Evolutionary conservation across 2,888 invertebrate genomes (phyloP).

Genomic region (Andrena marginata): DNA sequence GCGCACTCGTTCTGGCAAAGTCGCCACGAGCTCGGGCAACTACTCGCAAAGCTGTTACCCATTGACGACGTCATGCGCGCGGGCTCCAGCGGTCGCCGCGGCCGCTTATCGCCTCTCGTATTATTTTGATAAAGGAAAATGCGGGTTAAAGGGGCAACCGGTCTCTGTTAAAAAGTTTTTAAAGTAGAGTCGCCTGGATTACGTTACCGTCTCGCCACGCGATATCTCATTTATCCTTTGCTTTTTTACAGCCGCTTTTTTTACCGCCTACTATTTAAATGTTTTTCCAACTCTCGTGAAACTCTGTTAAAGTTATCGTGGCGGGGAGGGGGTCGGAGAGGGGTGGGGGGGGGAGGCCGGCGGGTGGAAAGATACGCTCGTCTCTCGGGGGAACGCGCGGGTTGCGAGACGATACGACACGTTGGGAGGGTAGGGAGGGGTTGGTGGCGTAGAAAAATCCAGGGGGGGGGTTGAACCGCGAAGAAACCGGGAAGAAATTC

Average conservation of each 20-base stretch:
- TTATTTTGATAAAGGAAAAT: constrained; percentile 65
- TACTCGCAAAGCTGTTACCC: constrained; percentile 54
- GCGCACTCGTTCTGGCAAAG: constrained; percentile 63
- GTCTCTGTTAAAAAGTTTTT: constrained; percentile 32
- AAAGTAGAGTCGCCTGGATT: constrained; percentile 30
- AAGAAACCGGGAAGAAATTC: constrained; percentile 57
- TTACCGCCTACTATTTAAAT: background rate
- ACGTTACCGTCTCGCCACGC: constrained; percentile 4
- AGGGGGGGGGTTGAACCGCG: constrained; percentile 52
- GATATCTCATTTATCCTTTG: constrained; percentile 19
- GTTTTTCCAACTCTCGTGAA: background rate
- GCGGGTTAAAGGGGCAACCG: constrained; percentile 61
- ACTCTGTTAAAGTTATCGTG: background rate
- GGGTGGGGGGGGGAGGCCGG: background rate
- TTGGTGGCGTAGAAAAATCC: constrained; percentile 34
- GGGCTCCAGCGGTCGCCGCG: constrained; percentile 48
- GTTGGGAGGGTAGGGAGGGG: background rate
- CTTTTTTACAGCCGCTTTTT: background rate
- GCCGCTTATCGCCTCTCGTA: constrained; percentile 55
- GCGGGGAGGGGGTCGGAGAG: no score
- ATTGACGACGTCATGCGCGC: constrained; percentile 49
- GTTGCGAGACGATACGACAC: constrained; percentile 15
- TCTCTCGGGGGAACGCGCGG: constrained; percentile 16
- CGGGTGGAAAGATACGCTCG: constrained; percentile 35
- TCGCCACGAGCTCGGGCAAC: constrained; percentile 47